Conservation (phyloP, 1,140 invertebrate species). For the Bombus balteatus region DNA sequence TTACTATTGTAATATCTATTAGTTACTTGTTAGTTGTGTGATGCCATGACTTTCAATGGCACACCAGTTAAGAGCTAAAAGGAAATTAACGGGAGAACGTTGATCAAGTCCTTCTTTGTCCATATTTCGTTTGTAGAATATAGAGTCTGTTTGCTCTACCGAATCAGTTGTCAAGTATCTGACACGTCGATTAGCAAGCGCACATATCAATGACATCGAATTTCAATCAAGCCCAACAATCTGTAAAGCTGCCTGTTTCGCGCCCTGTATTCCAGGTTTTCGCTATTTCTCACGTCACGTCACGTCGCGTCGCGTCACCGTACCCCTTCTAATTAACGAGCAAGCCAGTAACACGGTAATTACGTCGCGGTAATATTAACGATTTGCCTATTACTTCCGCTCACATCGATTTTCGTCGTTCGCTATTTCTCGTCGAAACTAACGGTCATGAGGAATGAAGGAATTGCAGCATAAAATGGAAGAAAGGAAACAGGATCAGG, state of each 20-base stretch:
- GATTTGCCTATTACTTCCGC: neutral
- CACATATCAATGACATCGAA: slow-evolving; percentile 42
- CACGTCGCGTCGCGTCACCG: neutral
- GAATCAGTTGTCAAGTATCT: slow-evolving; percentile 3
- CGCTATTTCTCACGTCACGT: neutral
- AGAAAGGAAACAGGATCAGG: no score
- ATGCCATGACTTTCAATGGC: no score
- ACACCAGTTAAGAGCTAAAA: no score
- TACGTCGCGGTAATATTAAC: neutral
- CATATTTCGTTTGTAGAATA: neutral
- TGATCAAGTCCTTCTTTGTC: neutral
- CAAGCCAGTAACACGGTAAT: slow-evolving; percentile 11
- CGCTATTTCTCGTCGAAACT: neutral
- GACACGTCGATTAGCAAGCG: slow-evolving; percentile 19
- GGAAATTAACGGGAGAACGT: neutral
- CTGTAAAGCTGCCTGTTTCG: neutral
- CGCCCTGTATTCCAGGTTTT: neutral
- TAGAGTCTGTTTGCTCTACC: neutral
- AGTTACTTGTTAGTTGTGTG: no score
- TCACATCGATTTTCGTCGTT: neutral
- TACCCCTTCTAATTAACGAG: slow-evolving; percentile 30
- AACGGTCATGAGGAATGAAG: no score
- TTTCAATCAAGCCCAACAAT: slow-evolving; percentile 23
- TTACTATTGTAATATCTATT: no score
- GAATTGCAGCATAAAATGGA: no score